Base-by-base conservation (phyloP, 2,113 vertebrate species). In the Crotalus viridis region DNA sequence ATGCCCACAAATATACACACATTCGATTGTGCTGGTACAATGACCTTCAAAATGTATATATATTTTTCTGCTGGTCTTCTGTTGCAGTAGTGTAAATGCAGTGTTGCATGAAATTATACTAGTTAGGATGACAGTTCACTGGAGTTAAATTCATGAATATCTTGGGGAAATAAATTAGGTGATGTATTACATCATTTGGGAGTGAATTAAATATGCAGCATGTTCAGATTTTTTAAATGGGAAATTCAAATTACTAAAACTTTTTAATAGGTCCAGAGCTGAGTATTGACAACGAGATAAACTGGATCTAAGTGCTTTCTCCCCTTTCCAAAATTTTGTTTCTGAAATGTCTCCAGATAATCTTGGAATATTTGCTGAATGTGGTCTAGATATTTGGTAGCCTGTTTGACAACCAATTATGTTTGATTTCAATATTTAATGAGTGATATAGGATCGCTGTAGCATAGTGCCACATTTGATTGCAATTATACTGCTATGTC, bases 351-450 rank as follows among this genome's bases (percentile, higher is more conserved):
- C 19, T 85, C 90, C 90, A 55, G 5, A 55, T 85, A 43, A 26
- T 54, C 33, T 43, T 33, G 54, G 48, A 24, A 19, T 90, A 19
- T 52, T 74, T 48, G 43, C 89, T 90, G 59, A 74, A 52, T 74
- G n/a, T 74, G 69, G 15, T 90, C 28, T 52, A 64, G 24, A 19
- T 69, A 48, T 54, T 90, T 52, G 28, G 33, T 90, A 54, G 51
- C 33, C 64, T 90, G 48, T 81, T 90, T 74, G 89, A 54, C 89
- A 90, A 81, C 28, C 89, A 64, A 64, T 64, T 90, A 64, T 64
- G 28, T 90, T 90, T 64, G 33, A 90, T 46, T 90, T 46, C 19
- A 39, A 90, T 54, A 81, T 81, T 81, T 90, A 52, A 81, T 74
- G 52, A 54, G 10, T 74, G 64, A 81, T 55, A 74, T 39, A 33